phyloP scores from a whole-genome alignment of 1,140 invertebrate species.

The Meloidogyne floridensis region DNA sequence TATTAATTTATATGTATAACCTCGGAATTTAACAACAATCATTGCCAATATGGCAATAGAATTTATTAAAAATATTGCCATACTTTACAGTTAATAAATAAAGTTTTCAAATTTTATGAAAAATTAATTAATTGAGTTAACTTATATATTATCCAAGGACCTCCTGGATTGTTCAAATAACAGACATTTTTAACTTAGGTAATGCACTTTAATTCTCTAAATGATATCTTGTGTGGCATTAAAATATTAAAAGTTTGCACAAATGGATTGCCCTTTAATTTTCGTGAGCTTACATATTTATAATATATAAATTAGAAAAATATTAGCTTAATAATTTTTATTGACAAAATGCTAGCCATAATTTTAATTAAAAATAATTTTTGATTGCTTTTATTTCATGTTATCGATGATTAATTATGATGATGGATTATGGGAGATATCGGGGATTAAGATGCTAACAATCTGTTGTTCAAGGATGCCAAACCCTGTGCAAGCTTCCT shows the following conservation, averaged over 20 bases:
- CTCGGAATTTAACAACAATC: not conserved
- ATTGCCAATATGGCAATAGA: not conserved
- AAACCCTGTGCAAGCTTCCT: no score
- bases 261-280: no score
- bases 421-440: no score
- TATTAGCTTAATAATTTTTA: no score
- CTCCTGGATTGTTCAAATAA: constrained; percentile 2
- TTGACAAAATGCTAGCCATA: no score
- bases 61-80: constrained; percentile 5
- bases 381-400: no score
- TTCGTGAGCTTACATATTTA: no score
- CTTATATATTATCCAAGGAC: not conserved
- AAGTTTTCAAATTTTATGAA: not conserved
- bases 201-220: not conserved
- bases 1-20: not conserved
- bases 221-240: not conserved
- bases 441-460: no score
- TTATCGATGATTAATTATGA: no score
- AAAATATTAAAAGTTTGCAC: not conserved
- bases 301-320: no score
- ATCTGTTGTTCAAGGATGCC: no score
- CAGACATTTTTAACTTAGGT: not conserved
- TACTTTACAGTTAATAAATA: not conserved
- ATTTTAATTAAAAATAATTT: no score
- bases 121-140: not conserved